Percentiles rank a stretch among this genome's conserved stretches.
Evolutionary conservation across 2,797 vertebrate genomes (phyloP).

Genomic region (Phaenicophaeus curvirostris): DNA sequence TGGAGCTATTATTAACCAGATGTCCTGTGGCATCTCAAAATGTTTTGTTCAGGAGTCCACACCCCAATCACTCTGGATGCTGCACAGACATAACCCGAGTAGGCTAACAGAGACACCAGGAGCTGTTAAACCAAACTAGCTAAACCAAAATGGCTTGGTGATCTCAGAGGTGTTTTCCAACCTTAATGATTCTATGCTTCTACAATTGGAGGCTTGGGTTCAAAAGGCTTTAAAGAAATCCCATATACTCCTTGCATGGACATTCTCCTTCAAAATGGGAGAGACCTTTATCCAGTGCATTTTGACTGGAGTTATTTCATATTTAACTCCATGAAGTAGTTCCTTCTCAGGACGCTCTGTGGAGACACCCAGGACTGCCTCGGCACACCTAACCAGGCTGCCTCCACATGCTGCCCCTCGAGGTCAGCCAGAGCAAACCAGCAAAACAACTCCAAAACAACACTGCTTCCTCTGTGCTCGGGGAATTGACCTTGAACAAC

Average conservation of each 20-base stretch:
- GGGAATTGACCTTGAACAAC: neutral
- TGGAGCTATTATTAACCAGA: neutral
- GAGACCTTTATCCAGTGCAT: neutral
- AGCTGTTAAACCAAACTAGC: neutral
- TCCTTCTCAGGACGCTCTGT: neutral
- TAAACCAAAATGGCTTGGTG: too few relatives aligned
- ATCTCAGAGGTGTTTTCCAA: too few relatives aligned
- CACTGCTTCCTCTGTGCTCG: neutral
- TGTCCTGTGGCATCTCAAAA: neutral
- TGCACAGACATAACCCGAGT: too few relatives aligned
- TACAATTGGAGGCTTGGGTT: neutral
- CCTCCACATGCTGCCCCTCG: neutral
- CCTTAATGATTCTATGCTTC: too few relatives aligned
- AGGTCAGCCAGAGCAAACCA: neutral
- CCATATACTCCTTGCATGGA: neutral
- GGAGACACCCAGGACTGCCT: neutral
- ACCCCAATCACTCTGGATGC: neutral
- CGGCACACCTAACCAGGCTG: neutral
- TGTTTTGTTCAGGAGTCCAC: accelerated
- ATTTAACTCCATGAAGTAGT: neutral
- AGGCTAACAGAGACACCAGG: neutral
- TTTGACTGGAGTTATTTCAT: neutral
- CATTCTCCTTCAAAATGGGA: neutral
- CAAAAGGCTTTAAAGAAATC: neutral
- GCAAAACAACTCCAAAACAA: neutral